Conservation (phyloP, 92 coral and sea anemone species). For the Bergia sp. region DNA sequence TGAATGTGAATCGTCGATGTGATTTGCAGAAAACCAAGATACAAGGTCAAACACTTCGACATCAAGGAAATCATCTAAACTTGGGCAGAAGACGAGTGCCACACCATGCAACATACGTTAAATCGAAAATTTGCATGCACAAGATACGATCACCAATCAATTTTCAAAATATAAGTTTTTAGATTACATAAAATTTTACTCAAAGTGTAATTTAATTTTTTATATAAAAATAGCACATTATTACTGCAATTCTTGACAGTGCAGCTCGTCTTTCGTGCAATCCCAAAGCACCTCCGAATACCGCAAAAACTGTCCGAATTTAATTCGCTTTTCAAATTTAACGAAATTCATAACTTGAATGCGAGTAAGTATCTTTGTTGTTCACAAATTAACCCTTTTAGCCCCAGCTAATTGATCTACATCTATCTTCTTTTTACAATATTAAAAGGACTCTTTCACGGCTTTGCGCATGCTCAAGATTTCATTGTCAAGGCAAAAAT, state of each 20-base stretch:
- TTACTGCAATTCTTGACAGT: not conserved
- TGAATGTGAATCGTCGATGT: not conserved
- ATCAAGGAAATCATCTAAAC: not conserved
- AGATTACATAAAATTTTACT: not conserved
- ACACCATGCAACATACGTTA: not conserved
- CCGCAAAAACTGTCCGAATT: not conserved
- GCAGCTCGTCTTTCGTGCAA: not conserved
- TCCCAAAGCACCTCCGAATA: not conserved
- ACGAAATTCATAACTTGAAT: not conserved
- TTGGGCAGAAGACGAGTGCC: not conserved
- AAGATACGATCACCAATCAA: not conserved
- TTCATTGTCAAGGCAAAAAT: too few species aligned
- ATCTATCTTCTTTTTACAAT: not conserved
- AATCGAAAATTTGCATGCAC: not conserved
- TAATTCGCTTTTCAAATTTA: too few species aligned
- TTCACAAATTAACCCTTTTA: too few species aligned
- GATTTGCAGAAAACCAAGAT: not conserved
- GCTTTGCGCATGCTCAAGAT: too few species aligned
- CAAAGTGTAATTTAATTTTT: not conserved
- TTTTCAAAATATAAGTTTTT: too few species aligned
- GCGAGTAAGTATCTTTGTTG: too few species aligned
- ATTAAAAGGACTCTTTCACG: too few species aligned
- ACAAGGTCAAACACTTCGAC: not conserved
- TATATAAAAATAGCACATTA: not conserved
- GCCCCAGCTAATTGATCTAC: not conserved